These are phyloP conservation scores for Tringa solitaria DNA, from an alignment of 2,113 vertebrate species.

Conservation along the genomic window DNA sequence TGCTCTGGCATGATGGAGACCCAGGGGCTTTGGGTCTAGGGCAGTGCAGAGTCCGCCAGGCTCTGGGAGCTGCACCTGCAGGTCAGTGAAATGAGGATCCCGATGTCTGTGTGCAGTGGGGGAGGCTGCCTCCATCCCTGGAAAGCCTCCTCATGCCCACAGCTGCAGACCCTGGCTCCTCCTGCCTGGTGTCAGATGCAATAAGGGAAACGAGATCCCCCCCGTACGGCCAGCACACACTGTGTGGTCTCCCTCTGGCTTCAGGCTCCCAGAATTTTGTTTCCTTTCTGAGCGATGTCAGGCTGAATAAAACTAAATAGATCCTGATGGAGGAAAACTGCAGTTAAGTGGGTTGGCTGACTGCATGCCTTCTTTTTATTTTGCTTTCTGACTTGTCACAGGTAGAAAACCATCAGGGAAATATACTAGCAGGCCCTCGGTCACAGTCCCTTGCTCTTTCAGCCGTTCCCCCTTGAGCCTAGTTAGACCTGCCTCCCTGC, in stretches of 20 bases:
- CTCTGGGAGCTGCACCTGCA: neutral
- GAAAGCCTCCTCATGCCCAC: neutral
- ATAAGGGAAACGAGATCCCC: slow-evolving; percentile 32
- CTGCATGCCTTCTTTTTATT: slow-evolving; percentile 41
- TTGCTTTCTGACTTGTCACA: slow-evolving; percentile 31
- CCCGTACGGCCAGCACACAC: neutral
- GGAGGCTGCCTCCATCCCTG: neutral
- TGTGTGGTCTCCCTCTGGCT: slow-evolving; percentile 59
- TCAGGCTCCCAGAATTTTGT: slow-evolving; percentile 50
- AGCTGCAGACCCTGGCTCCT: slow-evolving; percentile 48
- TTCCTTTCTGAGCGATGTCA: slow-evolving; percentile 40
- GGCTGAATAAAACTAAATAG: slow-evolving; percentile 55
- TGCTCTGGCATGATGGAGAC: neutral
- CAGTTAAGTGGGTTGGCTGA: slow-evolving; percentile 53
- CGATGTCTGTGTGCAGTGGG: neutral
- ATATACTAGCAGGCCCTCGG: neutral
- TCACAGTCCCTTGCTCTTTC: neutral
- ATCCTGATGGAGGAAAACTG: slow-evolving; percentile 59
- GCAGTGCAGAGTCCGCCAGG: neutral
- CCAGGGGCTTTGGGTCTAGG: too few relatives aligned
- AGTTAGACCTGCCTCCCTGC: neutral
- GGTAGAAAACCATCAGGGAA: slow-evolving; percentile 9
- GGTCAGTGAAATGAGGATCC: neutral
- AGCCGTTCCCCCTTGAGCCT: neutral
- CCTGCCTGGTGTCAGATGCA: slow-evolving; percentile 43